Conservation (phyloP, 2,888 invertebrate genomes). For the Shargacucullia verbasci region DNA sequence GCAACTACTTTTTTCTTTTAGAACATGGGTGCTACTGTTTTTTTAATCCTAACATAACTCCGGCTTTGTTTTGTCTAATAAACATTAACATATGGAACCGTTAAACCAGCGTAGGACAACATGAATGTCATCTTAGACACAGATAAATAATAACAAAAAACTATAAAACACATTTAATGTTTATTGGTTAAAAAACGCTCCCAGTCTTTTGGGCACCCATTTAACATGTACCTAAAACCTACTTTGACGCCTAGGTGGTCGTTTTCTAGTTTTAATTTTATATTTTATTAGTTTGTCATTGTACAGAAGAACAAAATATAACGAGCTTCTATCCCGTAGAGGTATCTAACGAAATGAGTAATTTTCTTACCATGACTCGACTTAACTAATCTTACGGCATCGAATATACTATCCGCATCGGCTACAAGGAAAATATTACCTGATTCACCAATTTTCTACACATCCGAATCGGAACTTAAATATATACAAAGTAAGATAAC, state of each 20-base stretch:
- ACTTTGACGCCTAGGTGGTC: no score
- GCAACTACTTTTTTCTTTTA: constrained; percentile 43
- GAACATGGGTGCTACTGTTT: constrained; percentile 12
- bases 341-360: constrained; percentile 28
- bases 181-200: no score
- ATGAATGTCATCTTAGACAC: no score
- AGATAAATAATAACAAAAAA: no score
- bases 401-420: constrained; percentile 36
- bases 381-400: constrained; percentile 39
- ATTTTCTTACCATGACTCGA: constrained; percentile 25
- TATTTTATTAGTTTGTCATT: no score
- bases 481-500: constrained; percentile 33
- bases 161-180: no score
- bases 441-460: constrained; percentile 41
- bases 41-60: constrained; percentile 30
- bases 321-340: not conserved
- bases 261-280: no score
- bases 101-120: not conserved
- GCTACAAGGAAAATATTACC: constrained; percentile 37
- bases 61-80: constrained; percentile 20
- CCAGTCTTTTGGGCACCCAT: no score
- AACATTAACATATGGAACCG: constrained; percentile 12
- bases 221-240: no score
- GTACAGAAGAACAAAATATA: not conserved
- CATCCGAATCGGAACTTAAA: constrained; percentile 33